phyloP scores from a whole-genome alignment of 2,888 invertebrate species.

The Linyphia triangularis region DNA sequence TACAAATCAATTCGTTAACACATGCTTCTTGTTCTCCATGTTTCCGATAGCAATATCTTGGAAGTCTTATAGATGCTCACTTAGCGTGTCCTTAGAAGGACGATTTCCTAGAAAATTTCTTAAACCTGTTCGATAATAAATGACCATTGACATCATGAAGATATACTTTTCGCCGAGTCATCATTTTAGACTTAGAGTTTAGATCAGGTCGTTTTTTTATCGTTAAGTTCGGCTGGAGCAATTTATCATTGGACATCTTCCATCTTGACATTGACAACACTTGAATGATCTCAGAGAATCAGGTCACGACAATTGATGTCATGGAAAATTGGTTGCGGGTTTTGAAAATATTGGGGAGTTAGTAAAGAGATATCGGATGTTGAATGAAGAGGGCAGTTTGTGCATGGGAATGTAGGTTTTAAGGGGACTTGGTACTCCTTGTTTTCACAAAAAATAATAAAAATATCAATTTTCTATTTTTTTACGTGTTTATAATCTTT shows the following conservation, averaged over 20 bases:
- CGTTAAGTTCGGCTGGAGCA: neutral
- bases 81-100: neutral
- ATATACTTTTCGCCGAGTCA: neutral
- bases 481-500: too few species aligned
- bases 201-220: neutral
- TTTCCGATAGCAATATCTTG: neutral
- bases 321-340: neutral
- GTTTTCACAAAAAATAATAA: too few species aligned
- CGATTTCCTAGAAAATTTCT: neutral
- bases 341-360: too few species aligned
- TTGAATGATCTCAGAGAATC: constrained; percentile 19
- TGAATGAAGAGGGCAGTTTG: too few species aligned
- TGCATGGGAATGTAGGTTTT: too few species aligned
- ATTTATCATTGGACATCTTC: constrained; percentile 19
- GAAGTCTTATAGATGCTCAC: neutral
- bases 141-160: neutral
- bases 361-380: too few species aligned
- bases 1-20: neutral
- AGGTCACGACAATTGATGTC: neutral
- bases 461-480: too few species aligned
- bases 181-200: neutral
- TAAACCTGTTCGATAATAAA: constrained; percentile 10
- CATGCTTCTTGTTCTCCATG: too few species aligned
- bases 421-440: too few species aligned
- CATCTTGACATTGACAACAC: constrained; percentile 34